Conservation (phyloP, 2,888 invertebrate species). For the Nycteola revayana region DNA sequence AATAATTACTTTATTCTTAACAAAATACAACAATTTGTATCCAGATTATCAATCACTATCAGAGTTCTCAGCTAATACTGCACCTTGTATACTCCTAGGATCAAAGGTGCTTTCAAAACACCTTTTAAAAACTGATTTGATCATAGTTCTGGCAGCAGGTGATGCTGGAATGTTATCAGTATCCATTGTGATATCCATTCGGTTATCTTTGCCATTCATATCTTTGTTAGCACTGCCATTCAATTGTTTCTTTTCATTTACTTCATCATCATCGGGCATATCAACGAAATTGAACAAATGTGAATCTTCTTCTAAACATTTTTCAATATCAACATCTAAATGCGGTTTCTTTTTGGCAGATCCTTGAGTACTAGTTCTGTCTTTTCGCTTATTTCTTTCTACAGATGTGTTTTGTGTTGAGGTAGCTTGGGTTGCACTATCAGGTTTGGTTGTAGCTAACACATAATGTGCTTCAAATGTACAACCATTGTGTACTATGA, state of each 20-base stretch:
- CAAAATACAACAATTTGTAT: slow-evolving; percentile 4
- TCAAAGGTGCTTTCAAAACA: slow-evolving; percentile 89
- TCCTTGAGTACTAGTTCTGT: slow-evolving; percentile 32
- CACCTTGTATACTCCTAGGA: slow-evolving; percentile 80
- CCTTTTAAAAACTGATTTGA: slow-evolving; percentile 85
- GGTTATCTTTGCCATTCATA: slow-evolving; percentile 17
- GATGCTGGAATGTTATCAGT: slow-evolving; percentile 82
- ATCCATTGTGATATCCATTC: slow-evolving; percentile 43
- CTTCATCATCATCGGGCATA: slow-evolving; percentile 51
- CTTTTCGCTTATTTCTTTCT: slow-evolving; percentile 54
- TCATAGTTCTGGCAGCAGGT: slow-evolving; percentile 81
- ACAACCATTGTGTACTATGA: slow-evolving; percentile 86
- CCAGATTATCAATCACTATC: slow-evolving; percentile 78
- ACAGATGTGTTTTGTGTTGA: slow-evolving; percentile 65
- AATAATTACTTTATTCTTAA: slow-evolving; percentile 12
- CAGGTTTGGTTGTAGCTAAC: slow-evolving; percentile 88
- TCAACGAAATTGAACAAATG: slow-evolving; percentile 75
- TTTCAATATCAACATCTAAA: slow-evolving; percentile 58
- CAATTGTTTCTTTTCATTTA: slow-evolving; percentile 21
- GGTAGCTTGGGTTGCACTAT: slow-evolving; percentile 61
- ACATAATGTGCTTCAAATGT: slow-evolving; percentile 91
- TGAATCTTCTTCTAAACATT: slow-evolving; percentile 72
- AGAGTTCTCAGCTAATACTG: slow-evolving; percentile 86
- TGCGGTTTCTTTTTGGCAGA: slow-evolving; percentile 64
- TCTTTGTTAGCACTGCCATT: slow-evolving; percentile 34